Evolutionary conservation across 2,113 vertebrate species (phyloP).

Genomic region (Aspiorhynchus laticeps): DNA sequence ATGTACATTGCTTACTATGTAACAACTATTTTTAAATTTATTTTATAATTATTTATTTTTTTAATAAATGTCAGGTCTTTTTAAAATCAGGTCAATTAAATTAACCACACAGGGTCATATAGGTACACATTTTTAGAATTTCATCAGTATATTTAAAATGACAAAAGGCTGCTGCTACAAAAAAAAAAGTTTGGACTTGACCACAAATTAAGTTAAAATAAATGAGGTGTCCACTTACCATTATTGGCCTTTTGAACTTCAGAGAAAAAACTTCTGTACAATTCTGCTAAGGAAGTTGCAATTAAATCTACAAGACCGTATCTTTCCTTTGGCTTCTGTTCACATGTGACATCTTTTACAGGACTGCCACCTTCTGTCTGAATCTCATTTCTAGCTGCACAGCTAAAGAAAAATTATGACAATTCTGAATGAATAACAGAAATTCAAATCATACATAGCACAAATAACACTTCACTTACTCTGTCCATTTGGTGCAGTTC

Average conservation of each 20-base stretch:
- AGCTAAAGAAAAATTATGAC: background rate
- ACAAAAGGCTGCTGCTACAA: background rate
- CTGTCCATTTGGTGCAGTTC: conserved; percentile 53
- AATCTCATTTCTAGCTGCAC: background rate
- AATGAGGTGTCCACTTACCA: background rate
- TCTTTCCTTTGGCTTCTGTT: background rate
- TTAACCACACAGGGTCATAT: no score
- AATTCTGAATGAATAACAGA: background rate
- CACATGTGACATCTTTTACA: conserved; percentile 37
- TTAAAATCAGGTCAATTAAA: no score
- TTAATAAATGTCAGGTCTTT: no score
- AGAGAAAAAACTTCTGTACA: no score
- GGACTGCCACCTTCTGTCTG: conserved; percentile 38
- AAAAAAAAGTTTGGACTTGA: background rate
- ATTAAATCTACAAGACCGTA: background rate
- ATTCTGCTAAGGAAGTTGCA: background rate
- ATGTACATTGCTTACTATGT: no score
- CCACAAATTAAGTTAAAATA: no score
- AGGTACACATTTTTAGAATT: no score
- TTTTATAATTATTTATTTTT: no score
- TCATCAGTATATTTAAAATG: no score
- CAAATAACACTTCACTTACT: conserved; percentile 42
- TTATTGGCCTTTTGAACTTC: background rate
- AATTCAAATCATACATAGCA: background rate
- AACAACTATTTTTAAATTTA: no score